Conservation (phyloP, 2,797 vertebrate genomes). For the Myripristis jacobus region DNA sequence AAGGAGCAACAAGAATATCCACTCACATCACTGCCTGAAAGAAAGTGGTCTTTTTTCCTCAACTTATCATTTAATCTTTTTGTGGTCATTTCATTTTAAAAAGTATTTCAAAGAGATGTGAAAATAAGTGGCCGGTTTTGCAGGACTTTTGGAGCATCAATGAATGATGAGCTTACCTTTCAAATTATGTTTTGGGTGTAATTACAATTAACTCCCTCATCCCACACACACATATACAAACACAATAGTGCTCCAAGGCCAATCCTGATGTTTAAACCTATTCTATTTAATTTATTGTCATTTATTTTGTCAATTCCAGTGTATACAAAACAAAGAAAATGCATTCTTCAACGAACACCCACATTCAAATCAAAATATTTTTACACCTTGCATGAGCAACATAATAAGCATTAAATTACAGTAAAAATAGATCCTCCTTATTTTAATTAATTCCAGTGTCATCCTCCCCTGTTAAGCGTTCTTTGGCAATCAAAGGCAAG, state of each 20-base stretch:
- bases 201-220: too few relatives aligned
- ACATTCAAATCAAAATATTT: too few relatives aligned
- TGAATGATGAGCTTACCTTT: background rate
- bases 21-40: slow-evolving; percentile 34
- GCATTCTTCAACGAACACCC: too few relatives aligned
- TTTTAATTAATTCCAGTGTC: slow-evolving; percentile 14
- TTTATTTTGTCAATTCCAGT: too few relatives aligned
- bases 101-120: slow-evolving; percentile 14
- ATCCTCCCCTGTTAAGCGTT: slow-evolving; percentile 7
- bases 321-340: too few relatives aligned
- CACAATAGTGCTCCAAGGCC: too few relatives aligned
- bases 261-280: too few relatives aligned
- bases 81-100: too few relatives aligned
- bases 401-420: background rate
- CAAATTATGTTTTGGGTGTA: too few relatives aligned
- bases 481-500: slow-evolving; percentile 25
- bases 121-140: slow-evolving; percentile 9
- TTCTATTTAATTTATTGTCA: too few relatives aligned
- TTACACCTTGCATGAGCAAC: too few relatives aligned
- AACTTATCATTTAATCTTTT: background rate
- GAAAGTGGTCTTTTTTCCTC: background rate
- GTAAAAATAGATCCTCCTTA: slow-evolving; percentile 42
- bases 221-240: too few relatives aligned
- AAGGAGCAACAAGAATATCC: slow-evolving; percentile 53
- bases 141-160: slow-evolving; percentile 3